Evolutionary conservation across 2,888 invertebrate genomes (phyloP), one percentile per base, ranked within the genome.

Genomic region (Tigriopus californicus): DNA sequence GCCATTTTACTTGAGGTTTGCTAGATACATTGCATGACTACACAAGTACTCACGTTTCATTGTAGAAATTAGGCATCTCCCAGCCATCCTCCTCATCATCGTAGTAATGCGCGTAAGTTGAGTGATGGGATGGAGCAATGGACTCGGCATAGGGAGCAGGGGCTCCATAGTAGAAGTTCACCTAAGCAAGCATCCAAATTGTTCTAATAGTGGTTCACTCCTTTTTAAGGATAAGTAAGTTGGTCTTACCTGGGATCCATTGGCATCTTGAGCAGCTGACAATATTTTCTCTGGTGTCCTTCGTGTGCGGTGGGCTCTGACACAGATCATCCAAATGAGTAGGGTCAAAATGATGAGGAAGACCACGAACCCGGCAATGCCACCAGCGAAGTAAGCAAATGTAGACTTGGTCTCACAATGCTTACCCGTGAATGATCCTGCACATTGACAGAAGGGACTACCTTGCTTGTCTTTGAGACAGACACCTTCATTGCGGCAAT

Each of bases 271-370:
- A 11, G 64, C 61, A 12, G 62, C 44, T 2, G 62, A 15, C 8
- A 54, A 41, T 18, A 46, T 48, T 25, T 58, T 58, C 40, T 58
- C 58, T 15, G 58, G 58, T n/a, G 33, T 15, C 10, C 33, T 44
- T 6, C 49, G n/a, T 18, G 44, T 60, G 58, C 61, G 58, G 18
- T 62, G 61, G 65, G 64, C 61, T 60, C 66, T 62, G 61, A 87
- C 90, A 70, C 92, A 92, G 69, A 92, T 92, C 91, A 92, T 92
- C 91, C 91, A 92, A 66, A 92, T 88, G 59, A 92, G 80, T 63
- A 92, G 77, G 41, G 90, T 89, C 66, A 91, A 81, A 72, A 92
- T 81, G 68, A 92, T 90, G 65, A 91, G 84, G 67, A 92, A 82
- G 66, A 90, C 85, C 62, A 92, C 91, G n/a, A 87, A 85, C 18